Conservation (phyloP, 2,888 invertebrate species). For the Drosophila merina region DNA sequence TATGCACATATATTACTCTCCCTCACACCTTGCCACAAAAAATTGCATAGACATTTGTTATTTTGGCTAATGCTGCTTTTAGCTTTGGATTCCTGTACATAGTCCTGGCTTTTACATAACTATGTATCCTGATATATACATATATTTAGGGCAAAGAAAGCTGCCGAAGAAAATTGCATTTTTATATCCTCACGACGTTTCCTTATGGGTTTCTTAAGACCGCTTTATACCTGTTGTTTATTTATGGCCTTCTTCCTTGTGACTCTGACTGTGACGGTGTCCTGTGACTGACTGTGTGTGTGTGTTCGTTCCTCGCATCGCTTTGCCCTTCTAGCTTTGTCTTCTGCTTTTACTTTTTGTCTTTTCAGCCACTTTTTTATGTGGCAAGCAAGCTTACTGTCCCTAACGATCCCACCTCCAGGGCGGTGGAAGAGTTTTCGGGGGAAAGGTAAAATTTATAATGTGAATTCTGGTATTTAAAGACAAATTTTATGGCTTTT, state of each 20-base stretch:
- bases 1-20: conserved; percentile 42
- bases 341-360: conserved; percentile 30
- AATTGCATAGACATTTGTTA: conserved; percentile 73
- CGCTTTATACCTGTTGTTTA: conserved; percentile 67
- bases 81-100: conserved; percentile 3
- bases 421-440: no score
- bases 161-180: conserved; percentile 56
- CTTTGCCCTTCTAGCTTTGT: conserved; percentile 32
- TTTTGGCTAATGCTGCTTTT: conserved; percentile 58
- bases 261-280: background rate
- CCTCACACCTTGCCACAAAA: conserved; percentile 48
- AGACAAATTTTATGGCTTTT: conserved; percentile 49
- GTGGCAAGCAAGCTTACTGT: conserved; percentile 36
- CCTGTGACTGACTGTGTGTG: conserved; percentile 1
- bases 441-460: conserved; percentile 25
- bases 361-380: conserved; percentile 8
- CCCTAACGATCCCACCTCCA: conserved; percentile 23
- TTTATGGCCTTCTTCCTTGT: conserved; percentile 55
- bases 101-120: conserved; percentile 1
- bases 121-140: conserved; percentile 2
- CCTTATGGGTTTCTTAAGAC: conserved; percentile 61
- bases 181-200: conserved; percentile 53
- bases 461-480: conserved; percentile 36
- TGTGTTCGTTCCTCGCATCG: conserved; percentile 21
- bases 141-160: background rate